phyloP scores from a whole-genome alignment of 2,888 invertebrate species.

The Dolichopus griseipennis region DNA sequence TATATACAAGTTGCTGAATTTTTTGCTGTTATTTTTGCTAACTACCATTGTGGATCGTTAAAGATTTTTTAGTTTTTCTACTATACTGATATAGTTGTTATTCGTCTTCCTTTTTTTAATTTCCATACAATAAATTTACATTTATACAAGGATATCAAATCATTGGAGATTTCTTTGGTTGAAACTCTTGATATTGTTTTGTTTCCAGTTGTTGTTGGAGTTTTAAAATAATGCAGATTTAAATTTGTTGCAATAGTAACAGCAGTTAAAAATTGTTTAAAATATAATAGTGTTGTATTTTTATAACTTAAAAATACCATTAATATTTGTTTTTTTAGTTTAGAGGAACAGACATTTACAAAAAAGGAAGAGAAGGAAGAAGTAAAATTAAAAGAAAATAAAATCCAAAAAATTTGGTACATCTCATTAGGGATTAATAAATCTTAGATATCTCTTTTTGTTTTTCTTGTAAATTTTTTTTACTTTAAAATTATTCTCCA shows the following conservation, averaged over 20 bases:
- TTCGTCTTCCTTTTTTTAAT: conserved; percentile 14
- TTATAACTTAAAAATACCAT: not conserved
- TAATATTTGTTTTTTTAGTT: not conserved
- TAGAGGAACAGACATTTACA: not conserved
- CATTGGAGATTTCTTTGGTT: conserved; percentile 19
- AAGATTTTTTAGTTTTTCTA: not conserved
- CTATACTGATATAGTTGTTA: conserved; percentile 18
- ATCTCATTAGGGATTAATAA: conserved; percentile 8
- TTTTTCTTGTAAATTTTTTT: not conserved
- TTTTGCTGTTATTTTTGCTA: not conserved
- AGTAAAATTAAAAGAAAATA: not conserved
- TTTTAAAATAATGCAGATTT: not conserved
- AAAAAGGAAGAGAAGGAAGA: not conserved
- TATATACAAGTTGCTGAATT: too few relatives aligned
- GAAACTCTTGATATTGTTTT: conserved; percentile 10
- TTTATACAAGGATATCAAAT: conserved; percentile 15
- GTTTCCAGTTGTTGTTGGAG: conserved; percentile 14
- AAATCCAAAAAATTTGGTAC: not conserved
- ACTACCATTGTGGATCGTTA: not conserved
- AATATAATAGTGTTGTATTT: not conserved
- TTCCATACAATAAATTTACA: not conserved
- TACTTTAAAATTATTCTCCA: not conserved
- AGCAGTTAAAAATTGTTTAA: too few relatives aligned
- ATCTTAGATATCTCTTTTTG: not conserved
- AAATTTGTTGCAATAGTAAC: not conserved